Evolutionary conservation across 2,797 vertebrate genomes (phyloP), one percentile per base, ranked within the genome.

Genomic region (Pangasius djambal): DNA sequence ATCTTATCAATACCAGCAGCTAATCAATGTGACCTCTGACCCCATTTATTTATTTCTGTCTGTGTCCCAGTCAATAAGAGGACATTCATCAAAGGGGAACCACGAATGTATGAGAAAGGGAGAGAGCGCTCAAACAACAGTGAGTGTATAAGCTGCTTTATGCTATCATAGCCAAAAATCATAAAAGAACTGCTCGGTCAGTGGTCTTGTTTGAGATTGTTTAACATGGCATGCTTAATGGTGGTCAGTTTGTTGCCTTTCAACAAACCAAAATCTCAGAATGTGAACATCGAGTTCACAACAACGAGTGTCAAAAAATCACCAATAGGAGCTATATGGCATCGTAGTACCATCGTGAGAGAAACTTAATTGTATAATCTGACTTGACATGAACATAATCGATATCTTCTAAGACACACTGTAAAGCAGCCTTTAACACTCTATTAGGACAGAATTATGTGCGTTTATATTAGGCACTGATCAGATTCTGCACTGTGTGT

Each of bases 11-110:
- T 92, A 90, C 78, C 57, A 67, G 52, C 86, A 82, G 77, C 86
- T 78, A 89, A 90, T 92, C 89, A 87, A 91, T 92, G 81, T 59
- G 84, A 92, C 91, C 90, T 89, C 81, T 91, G 88, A 92, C 90
- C 91, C 52, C 52, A 87, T 89, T 85, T 85, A 92, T 93, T 94
- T 91, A 94, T 89, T 65, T 81, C 77, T 20, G 34, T 84, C 88
- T 90, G 89, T 87, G 69, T 77, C 90, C 91, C 83, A 88, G 22
- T 86, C 57, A 31, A 25, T 78, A 63, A 48, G 12, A 77, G 28
- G 37, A 63, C 16, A 77, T 77, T 86, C 16, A 50, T 86, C 57
- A 75, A 55, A 70, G 65, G 2, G 63, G 59, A 69, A 2, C n/a
- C 12, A 2, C 1, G 48, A 20, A 52, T 34, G 65, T 31, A 37